phyloP scores from a whole-genome alignment of 2,113 vertebrate genomes.

The Gallinago jamesoni region DNA sequence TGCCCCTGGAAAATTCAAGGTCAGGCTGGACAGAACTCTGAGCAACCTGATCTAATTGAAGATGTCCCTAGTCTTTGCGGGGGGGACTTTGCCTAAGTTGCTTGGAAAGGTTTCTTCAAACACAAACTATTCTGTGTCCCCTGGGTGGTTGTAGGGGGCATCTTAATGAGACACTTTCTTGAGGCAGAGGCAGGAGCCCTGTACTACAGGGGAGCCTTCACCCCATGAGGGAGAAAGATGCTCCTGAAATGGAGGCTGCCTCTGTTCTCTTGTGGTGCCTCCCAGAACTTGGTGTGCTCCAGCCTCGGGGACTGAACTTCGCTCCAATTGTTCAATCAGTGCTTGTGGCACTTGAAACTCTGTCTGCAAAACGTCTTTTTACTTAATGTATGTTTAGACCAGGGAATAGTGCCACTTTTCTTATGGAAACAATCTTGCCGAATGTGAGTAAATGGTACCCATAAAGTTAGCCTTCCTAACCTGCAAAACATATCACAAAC shows the following conservation, averaged over 20 bases:
- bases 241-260: accelerated
- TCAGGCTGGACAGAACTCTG: neutral
- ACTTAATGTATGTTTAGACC: neutral
- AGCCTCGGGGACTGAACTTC: accelerated
- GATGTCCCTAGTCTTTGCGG: neutral
- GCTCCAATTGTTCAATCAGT: neutral
- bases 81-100: too few species aligned
- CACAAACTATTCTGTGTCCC: neutral
- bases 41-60: neutral
- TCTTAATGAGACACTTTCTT: neutral
- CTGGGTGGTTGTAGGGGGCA: neutral
- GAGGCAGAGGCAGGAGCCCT: neutral
- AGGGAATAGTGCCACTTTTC: neutral
- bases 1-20: neutral
- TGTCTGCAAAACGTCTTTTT: neutral
- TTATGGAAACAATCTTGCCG: neutral
- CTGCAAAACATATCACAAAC: neutral
- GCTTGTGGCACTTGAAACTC: neutral
- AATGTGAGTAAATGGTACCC: neutral
- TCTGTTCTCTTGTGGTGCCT: accelerated
- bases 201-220: neutral
- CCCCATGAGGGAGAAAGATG: accelerated
- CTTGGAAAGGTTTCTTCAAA: neutral
- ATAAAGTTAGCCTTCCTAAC: neutral
- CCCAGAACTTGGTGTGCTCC: accelerated